Evolutionary conservation across 2,888 invertebrate species (phyloP), one percentile per base, ranked within the genome.

Genomic region (Bugula neritina): DNA sequence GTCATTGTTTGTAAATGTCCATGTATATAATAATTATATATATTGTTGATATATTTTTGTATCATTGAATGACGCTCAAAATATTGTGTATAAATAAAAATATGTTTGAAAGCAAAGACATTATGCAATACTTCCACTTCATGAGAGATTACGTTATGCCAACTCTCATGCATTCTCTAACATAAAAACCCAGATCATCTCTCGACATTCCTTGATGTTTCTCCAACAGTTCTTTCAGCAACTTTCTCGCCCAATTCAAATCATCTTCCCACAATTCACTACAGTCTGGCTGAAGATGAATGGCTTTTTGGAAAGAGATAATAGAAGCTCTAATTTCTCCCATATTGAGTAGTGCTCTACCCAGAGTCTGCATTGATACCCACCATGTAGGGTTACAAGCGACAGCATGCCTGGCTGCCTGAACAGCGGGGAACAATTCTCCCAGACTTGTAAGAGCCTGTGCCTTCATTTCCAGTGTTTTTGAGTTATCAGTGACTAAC

Each of bases 391-490:
- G 83, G 43, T 79, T 79, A 21, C 80, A 69, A 23, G 78, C 76
- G 1, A 83, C 80, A 13, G 81, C 82, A 73, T 79, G 79, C 72
- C 79, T 77, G 1, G 85, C 85, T 71, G 80, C 74, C 52, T 77
- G 75, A 0, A 83, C 76, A 1, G 83, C 81, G 35, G 82, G 81
- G 72, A 77, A 80, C 0, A 81, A 76, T 73, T 83, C 83, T 75
- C 77, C 76, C 23, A 83, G 74, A 35, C 76, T 75, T 77, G 81
- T 76, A 71, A 80, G 75, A 10, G 79, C 85, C 82, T 85, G 85
- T 57, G 85, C 80, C 76, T 83, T 83, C 85, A 85, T 85, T 76
- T 85, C 85, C 75, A 81, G 77, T n/a, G 84, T 74, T 71, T 77
- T 81, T 72, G 79, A 80, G 77, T 84, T 80, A 21, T 72, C 71